A percentile compares a stretch with the other conserved stretches of the same genome.
Evolutionary conservation across 1,140 invertebrate species (phyloP).

Genomic region (Macrobrachium rosenbergii): DNA sequence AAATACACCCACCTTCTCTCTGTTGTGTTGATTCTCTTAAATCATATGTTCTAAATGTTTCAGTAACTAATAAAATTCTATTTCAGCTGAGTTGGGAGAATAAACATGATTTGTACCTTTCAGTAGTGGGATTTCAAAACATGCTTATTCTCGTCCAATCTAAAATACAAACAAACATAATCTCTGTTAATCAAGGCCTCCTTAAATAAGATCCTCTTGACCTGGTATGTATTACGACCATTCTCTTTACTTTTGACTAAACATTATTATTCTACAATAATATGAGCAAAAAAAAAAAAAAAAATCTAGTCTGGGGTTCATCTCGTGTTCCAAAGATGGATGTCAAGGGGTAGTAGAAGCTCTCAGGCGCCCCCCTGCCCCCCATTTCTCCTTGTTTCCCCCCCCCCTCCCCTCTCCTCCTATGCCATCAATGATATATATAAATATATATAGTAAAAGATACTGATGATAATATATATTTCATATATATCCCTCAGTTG

Average conservation of each 20-base stretch:
- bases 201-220: constrained; percentile 29
- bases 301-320: background rate
- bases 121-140: background rate
- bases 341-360: background rate
- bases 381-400: background rate
- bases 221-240: constrained; percentile 37
- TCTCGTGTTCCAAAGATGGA: no score
- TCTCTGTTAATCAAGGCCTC: background rate
- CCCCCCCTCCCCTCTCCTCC: no score
- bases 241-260: constrained; percentile 19
- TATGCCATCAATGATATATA: background rate
- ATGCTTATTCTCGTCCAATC: constrained; percentile 13
- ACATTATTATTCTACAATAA: constrained; percentile 20
- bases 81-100: constrained; percentile 27
- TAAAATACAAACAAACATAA: constrained; percentile 12
- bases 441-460: constrained; percentile 25
- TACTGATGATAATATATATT: constrained; percentile 21
- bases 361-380: no score
- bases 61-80: constrained; percentile 33
- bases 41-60: constrained; percentile 10
- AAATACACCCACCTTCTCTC: background rate
- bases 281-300: background rate
- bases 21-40: constrained; percentile 7
- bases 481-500: background rate
- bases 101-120: constrained; percentile 6